Evolutionary conservation across 1,140 invertebrate species (phyloP).

Genomic region (Drosophila asahinai): DNA sequence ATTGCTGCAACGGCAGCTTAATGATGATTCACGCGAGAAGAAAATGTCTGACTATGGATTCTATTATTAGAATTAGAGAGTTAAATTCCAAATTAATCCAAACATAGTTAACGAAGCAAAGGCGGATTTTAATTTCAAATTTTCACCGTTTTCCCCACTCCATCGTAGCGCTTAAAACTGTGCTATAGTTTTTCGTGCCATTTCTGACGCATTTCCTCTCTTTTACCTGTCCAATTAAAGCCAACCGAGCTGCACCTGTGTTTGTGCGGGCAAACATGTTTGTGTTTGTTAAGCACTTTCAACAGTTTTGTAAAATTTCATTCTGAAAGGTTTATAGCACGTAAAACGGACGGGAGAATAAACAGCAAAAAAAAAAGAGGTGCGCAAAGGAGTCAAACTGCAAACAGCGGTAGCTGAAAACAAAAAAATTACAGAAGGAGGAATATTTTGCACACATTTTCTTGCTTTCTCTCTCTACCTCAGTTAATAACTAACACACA

Average conservation of each 20-base stretch:
- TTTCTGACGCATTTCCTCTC: constrained; percentile 6
- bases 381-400: constrained; percentile 30
- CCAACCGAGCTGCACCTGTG: constrained; percentile 46
- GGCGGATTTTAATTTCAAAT: neutral
- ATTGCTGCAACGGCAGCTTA: neutral
- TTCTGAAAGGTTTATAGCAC: constrained; percentile 50
- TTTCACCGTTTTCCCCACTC: neutral
- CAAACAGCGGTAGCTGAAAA: constrained; percentile 15
- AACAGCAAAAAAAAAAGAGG: constrained; percentile 28
- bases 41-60: neutral
- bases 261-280: constrained; percentile 29
- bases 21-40: neutral
- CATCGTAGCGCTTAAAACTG: constrained; percentile 52
- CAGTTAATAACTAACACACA: constrained; percentile 16
- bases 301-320: constrained; percentile 70
- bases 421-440: constrained; percentile 20
- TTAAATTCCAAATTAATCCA: neutral
- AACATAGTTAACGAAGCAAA: neutral
- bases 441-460: constrained; percentile 19
- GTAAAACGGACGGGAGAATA: constrained; percentile 39
- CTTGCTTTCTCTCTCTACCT: neutral
- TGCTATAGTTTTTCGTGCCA: constrained; percentile 58
- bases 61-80: neutral
- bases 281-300: constrained; percentile 69
- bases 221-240: constrained; percentile 49